Percentiles rank a stretch among this genome's conserved stretches.
Conservation (phyloP, 2,113 vertebrate species). For the Tachycineta bicolor region DNA sequence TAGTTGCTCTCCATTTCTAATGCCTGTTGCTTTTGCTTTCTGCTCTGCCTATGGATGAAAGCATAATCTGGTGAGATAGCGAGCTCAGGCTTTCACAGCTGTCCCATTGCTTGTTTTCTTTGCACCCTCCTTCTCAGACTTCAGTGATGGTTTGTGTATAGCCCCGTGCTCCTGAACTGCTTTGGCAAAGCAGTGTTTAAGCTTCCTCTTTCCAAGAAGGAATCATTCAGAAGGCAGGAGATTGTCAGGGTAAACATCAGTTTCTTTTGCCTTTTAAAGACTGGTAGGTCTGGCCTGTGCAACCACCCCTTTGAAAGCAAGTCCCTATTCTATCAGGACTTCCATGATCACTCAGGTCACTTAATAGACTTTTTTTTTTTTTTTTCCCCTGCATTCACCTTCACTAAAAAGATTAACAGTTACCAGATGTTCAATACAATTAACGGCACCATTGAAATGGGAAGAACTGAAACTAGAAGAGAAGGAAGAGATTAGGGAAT, state of each 20-base stretch:
- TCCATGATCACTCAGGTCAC: not conserved
- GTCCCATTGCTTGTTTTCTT: not conserved
- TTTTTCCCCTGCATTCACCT: not conserved
- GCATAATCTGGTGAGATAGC: not conserved
- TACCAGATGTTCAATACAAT: not conserved
- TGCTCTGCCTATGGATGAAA: not conserved
- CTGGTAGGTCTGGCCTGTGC: not conserved
- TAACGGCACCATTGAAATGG: not conserved
- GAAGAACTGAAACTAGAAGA: not conserved
- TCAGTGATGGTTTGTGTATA: not conserved
- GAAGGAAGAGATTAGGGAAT: not conserved
- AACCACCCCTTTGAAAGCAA: not conserved
- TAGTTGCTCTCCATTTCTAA: not conserved
- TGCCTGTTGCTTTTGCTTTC: not conserved
- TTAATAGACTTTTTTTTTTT: not conserved
- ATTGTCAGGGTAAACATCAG: not conserved
- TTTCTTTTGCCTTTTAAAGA: not conserved
- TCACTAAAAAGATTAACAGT: conserved; percentile 2
- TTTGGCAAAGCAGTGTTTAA: not conserved
- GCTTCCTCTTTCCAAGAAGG: not conserved
- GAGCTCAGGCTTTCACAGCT: not conserved
- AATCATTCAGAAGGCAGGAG: not conserved
- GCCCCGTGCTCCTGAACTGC: not conserved
- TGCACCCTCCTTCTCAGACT: not conserved
- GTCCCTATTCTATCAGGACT: not conserved